Evolutionary conservation across 2,797 vertebrate species (phyloP), one percentile per base, ranked within the genome.

Genomic region (Mastacembelus armatus): DNA sequence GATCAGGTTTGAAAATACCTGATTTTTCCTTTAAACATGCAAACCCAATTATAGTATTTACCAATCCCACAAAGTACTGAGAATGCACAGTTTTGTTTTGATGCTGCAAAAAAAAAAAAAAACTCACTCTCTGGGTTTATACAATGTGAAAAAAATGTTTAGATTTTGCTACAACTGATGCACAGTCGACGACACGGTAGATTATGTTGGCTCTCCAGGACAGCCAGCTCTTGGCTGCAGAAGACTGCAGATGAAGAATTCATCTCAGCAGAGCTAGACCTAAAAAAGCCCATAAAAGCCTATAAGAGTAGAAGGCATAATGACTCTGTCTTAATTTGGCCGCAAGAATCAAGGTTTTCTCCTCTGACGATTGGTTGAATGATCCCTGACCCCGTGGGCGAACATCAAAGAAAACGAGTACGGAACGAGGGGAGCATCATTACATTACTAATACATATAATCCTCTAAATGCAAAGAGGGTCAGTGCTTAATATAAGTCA

Each of bases 361-460:
- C 65, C 40, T 74, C 60, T 24, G 71, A 83, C 26, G 74, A 88
- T 73, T 70, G 78, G 56, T 49, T 66, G 45, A 33, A 55, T 83
- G 86, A 92, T 87, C 88, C 78, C 61, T 89, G 85, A 90, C 78
- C 86, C 83, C 33, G 69, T 63, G 81, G 76, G 71, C 21, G 29
- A 58, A 80, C 78, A 75, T 91, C 62, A 82, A 85, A 85, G 85
- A 62, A 62, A 64, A 58, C 35, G 48, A 36, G 77, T 63, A 55
- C 16, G 24, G 36, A 66, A 68, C 70, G 67, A 48, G 38, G 30
- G 51, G 59, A 67, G 81, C 79, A 83, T 92, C 83, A 87, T 90
- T 91, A 83, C 78, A 78, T 84, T 77, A 66, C 77, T 81, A 80
- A 90, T 63, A 62, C 68, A 73, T 77, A 59, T 85, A 90, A 91